Evolutionary conservation across 2,888 invertebrate genomes (phyloP).

Genomic region (Calameuta idolon): DNA sequence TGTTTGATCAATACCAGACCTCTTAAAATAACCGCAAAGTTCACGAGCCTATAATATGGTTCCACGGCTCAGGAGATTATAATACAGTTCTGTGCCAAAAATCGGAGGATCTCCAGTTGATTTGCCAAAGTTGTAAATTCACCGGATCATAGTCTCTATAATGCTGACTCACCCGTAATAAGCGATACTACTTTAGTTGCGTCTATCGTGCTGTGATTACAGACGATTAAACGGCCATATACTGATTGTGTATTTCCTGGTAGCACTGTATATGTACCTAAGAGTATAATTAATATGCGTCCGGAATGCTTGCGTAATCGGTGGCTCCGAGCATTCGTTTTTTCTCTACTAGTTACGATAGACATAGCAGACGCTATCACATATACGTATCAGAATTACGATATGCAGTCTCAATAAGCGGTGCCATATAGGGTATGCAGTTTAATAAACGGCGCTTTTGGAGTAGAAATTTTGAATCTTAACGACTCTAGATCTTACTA

Average conservation of each 20-base stretch:
- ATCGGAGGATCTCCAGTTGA: not conserved
- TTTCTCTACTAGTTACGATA: not conserved
- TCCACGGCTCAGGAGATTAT: not conserved
- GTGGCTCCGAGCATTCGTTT: not conserved
- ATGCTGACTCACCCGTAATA: not conserved
- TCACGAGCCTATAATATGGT: not conserved
- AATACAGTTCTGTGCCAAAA: not conserved
- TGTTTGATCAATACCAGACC: slow-evolving; percentile 20
- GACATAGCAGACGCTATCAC: not conserved
- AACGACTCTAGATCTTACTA: not conserved
- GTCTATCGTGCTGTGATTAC: slow-evolving; percentile 47
- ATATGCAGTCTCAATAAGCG: not conserved
- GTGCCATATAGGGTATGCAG: not conserved
- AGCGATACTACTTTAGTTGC: not conserved
- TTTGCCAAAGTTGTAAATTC: not conserved
- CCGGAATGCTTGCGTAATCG: not conserved
- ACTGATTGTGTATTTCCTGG: slow-evolving; percentile 36
- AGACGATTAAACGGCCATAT: slow-evolving; percentile 46
- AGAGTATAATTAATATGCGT: slow-evolving; percentile 7
- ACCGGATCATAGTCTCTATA: not conserved
- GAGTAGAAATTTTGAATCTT: not conserved
- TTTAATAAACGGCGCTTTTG: not conserved
- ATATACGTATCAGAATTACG: not conserved
- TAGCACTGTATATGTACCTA: slow-evolving; percentile 36
- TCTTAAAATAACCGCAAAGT: slow-evolving; percentile 18